phyloP scores from a whole-genome alignment of 2,888 invertebrate species.

The Callyntrura sp. region DNA sequence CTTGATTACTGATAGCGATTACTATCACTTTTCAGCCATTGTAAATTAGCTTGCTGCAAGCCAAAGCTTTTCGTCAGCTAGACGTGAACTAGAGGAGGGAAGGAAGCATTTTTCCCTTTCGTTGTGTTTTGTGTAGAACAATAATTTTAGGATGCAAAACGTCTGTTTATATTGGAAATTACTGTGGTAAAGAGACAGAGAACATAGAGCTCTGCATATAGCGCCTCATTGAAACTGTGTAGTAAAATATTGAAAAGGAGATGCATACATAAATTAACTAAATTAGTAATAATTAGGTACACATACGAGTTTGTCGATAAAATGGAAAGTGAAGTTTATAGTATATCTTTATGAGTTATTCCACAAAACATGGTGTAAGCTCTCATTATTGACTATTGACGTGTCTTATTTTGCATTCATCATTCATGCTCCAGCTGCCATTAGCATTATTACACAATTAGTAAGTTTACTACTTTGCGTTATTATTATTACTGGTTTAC shows the following conservation, averaged over 20 bases:
- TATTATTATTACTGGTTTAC: no score
- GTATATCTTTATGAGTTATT: not conserved
- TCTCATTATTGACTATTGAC: no score
- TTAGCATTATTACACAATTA: no score
- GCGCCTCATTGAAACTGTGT: not conserved
- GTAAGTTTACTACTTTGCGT: no score
- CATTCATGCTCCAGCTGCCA: no score
- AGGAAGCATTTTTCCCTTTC: slow-evolving; percentile 34
- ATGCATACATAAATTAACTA: not conserved
- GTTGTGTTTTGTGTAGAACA: slow-evolving; percentile 14
- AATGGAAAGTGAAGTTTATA: slow-evolving; percentile 3
- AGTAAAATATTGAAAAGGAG: not conserved
- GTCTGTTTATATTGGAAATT: slow-evolving; percentile 46
- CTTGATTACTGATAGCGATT: not conserved
- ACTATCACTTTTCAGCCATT: slow-evolving; percentile 12
- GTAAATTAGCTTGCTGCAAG: not conserved
- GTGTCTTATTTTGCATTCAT: no score
- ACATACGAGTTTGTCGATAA: not conserved
- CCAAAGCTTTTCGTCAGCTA: not conserved
- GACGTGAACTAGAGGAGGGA: not conserved
- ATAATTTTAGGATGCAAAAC: slow-evolving; percentile 51
- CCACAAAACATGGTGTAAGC: not conserved
- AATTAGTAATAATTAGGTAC: slow-evolving; percentile 7
- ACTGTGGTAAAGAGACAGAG: slow-evolving; percentile 48
- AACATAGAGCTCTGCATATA: not conserved